Conservation (phyloP, 2,888 invertebrate genomes). For the Phragmatobia fuliginosa region DNA sequence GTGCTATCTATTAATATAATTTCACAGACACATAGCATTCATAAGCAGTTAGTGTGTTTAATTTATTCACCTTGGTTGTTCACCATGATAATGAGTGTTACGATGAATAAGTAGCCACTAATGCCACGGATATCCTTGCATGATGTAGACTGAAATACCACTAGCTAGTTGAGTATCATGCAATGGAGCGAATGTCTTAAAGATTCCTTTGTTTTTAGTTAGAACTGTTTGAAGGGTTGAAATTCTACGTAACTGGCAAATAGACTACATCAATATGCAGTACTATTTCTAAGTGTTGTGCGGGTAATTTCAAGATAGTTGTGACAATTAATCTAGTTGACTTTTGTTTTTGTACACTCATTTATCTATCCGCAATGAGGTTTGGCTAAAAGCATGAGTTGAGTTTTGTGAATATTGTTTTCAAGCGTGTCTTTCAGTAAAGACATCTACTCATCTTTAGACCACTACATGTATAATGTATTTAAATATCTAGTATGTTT, state of each 20-base stretch:
- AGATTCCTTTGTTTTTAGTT: slow-evolving; percentile 33
- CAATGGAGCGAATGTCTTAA: slow-evolving; percentile 36
- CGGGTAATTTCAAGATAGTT: neutral
- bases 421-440: too few relatives aligned
- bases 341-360: too few relatives aligned
- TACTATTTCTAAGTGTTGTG: neutral
- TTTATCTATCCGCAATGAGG: too few relatives aligned
- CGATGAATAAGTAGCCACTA: slow-evolving; percentile 61
- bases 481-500: too few relatives aligned
- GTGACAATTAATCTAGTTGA: too few relatives aligned
- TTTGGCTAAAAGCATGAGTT: too few relatives aligned
- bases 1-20: slow-evolving; percentile 26
- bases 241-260: neutral
- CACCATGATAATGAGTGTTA: slow-evolving; percentile 60
- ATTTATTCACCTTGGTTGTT: slow-evolving; percentile 49
- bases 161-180: slow-evolving; percentile 49
- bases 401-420: too few relatives aligned
- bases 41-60: slow-evolving; percentile 43
- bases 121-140: slow-evolving; percentile 61
- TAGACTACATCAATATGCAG: neutral
- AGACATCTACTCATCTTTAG: too few relatives aligned
- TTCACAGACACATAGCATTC: slow-evolving; percentile 48
- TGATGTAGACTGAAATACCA: slow-evolving; percentile 39
- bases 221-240: neutral
- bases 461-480: too few relatives aligned